These are phyloP conservation scores for Pygmarrhopalites habei DNA, from an alignment of 1,140 invertebrate species.

Conservation along the genomic window DNA sequence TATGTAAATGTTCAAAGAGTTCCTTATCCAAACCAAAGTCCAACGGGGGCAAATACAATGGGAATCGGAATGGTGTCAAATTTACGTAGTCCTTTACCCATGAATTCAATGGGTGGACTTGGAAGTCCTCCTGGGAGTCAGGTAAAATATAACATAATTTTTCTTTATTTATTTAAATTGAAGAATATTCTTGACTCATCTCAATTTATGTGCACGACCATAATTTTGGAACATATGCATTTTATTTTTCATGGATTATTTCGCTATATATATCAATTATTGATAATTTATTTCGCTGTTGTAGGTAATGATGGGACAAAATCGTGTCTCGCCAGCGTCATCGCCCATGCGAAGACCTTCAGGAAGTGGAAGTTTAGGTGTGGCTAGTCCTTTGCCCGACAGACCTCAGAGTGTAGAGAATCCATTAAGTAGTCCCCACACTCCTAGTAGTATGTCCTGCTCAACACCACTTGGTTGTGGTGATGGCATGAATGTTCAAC, in stretches of 20 bases:
- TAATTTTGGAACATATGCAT: too few relatives aligned
- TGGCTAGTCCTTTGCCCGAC: slow-evolving; percentile 42
- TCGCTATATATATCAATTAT: too few relatives aligned
- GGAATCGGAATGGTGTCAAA: slow-evolving; percentile 17
- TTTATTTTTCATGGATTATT: too few relatives aligned
- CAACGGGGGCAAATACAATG: slow-evolving; percentile 19
- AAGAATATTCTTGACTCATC: too few relatives aligned
- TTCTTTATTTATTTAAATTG: too few relatives aligned
- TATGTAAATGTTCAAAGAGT: slow-evolving; percentile 18
- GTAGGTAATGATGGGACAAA: slow-evolving; percentile 26
- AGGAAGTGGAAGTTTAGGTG: slow-evolving; percentile 44
- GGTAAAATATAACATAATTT: too few relatives aligned
- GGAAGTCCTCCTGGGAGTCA: slow-evolving; percentile 32
- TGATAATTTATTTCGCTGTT: too few relatives aligned
- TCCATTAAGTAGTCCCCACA: slow-evolving; percentile 34
- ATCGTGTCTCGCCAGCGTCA: slow-evolving; percentile 31
- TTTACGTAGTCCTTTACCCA: slow-evolving; percentile 34
- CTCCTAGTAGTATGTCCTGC: slow-evolving; percentile 25
- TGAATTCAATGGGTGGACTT: slow-evolving; percentile 26
- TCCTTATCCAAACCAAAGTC: slow-evolving; percentile 33
- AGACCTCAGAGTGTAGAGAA: slow-evolving; percentile 39
- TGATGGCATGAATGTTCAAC: not conserved
- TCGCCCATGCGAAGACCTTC: slow-evolving; percentile 41
- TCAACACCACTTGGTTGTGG: not conserved
- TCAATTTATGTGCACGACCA: too few relatives aligned